Evolutionary conservation across 1,140 invertebrate genomes (phyloP).

Genomic region (Cydia splendana): DNA sequence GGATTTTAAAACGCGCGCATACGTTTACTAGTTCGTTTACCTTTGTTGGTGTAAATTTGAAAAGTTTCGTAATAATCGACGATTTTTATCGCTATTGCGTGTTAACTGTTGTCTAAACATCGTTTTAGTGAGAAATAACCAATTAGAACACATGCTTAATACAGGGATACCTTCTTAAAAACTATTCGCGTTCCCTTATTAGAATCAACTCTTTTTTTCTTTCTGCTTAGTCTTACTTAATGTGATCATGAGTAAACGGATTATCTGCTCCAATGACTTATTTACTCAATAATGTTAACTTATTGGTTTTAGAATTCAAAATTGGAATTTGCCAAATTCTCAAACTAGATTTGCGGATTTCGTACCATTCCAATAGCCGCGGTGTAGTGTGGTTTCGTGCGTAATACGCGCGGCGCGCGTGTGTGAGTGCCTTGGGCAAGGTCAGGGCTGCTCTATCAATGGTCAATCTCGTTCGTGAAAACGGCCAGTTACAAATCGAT

Average conservation of each 20-base stretch:
- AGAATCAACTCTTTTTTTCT: not conserved
- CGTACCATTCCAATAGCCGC: conserved; percentile 21
- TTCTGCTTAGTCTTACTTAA: not conserved
- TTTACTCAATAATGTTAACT: not conserved
- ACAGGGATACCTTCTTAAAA: not conserved
- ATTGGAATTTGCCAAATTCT: not conserved
- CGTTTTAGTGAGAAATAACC: not conserved
- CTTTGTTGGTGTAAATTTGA: conserved; percentile 27
- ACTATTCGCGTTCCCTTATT: not conserved
- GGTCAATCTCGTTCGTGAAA: conserved; percentile 68
- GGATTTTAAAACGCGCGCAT: conserved; percentile 27
- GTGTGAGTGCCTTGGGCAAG: conserved; percentile 72
- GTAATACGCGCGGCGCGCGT: conserved; percentile 39
- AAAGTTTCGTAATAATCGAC: conserved; percentile 18
- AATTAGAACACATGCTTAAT: not conserved
- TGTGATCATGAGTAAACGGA: not conserved
- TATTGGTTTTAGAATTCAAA: not conserved
- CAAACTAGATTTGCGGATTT: conserved; percentile 29
- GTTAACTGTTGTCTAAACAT: conserved; percentile 2
- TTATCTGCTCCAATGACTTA: not conserved
- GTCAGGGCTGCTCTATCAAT: conserved; percentile 75
- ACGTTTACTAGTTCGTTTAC: conserved; percentile 24
- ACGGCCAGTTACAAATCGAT: conserved; percentile 49
- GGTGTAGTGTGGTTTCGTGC: conserved; percentile 51
- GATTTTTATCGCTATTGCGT: conserved; percentile 27